Conservation (phyloP, 2,113 vertebrate species). For the Tiliqua scincoides region DNA sequence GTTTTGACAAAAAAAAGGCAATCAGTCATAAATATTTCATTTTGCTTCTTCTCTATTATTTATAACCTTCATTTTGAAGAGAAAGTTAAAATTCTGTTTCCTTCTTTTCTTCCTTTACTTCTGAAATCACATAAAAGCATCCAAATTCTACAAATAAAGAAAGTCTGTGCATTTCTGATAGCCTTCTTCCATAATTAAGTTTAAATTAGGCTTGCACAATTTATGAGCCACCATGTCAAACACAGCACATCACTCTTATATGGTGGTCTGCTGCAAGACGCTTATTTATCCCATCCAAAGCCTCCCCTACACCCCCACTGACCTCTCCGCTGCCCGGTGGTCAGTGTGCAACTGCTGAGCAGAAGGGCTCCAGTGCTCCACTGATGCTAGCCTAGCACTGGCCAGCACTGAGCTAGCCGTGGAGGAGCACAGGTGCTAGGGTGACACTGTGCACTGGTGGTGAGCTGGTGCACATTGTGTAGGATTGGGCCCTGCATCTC, state of each 20-base stretch:
- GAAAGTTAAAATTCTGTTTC: slow-evolving; percentile 1
- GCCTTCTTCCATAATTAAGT: not conserved
- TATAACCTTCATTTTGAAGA: slow-evolving; percentile 7
- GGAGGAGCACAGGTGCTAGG: not conserved
- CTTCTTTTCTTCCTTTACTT: slow-evolving; percentile 5
- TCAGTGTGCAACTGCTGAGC: no score
- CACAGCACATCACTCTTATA: not conserved
- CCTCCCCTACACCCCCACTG: no score
- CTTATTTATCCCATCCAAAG: no score
- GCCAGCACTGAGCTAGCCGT: no score
- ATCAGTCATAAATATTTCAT: slow-evolving; percentile 12
- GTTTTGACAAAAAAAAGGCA: slow-evolving; percentile 15
- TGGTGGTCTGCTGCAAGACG: not conserved
- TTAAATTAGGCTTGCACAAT: not conserved
- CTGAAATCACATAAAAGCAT: not conserved
- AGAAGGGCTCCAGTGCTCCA: no score
- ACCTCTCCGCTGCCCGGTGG: no score
- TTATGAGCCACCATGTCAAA: not conserved
- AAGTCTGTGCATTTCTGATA: not conserved
- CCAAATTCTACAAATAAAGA: not conserved
- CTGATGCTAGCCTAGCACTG: no score
- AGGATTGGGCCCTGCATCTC: no score
- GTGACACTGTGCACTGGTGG: no score
- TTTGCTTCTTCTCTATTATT: slow-evolving; percentile 21
- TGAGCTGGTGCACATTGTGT: no score